phyloP scores from a whole-genome alignment of 2,888 invertebrate genomes.

The Parascotia fuliginaria region DNA sequence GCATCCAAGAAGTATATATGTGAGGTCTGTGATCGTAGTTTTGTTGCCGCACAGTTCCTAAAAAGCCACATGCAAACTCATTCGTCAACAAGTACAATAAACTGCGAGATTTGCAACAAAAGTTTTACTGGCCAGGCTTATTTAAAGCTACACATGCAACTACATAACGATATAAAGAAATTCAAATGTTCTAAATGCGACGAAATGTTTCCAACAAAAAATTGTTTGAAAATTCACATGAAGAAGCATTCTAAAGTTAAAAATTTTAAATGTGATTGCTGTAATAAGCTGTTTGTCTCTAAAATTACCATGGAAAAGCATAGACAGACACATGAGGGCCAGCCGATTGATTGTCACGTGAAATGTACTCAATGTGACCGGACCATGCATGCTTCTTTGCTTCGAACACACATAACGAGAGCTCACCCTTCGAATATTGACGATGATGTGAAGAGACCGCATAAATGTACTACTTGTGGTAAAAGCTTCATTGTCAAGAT shows the following conservation, averaged over 20 bases:
- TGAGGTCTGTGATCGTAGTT: constrained; percentile 78
- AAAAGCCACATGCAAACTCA: constrained; percentile 83
- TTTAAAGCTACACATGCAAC: constrained; percentile 79
- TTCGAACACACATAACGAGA: constrained; percentile 71
- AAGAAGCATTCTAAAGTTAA: constrained; percentile 82
- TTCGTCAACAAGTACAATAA: constrained; percentile 73
- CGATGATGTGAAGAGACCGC: constrained; percentile 77
- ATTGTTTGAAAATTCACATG: constrained; percentile 80
- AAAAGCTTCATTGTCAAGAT: constrained; percentile 81
- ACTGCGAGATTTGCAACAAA: constrained; percentile 78
- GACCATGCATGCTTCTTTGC: constrained; percentile 74
- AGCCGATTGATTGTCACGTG: constrained; percentile 77
- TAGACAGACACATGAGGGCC: constrained; percentile 74
- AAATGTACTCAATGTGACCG: constrained; percentile 79
- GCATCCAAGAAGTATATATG: constrained; percentile 76
- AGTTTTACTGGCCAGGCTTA: constrained; percentile 81
- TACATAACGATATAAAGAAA: constrained; percentile 80
- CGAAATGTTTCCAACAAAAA: constrained; percentile 80
- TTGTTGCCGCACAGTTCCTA: constrained; percentile 79
- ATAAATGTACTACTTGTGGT: constrained; percentile 78
- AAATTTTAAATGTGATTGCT: constrained; percentile 80
- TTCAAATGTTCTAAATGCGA: constrained; percentile 81
- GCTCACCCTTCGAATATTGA: constrained; percentile 71
- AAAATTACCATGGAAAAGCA: constrained; percentile 83
- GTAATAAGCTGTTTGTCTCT: constrained; percentile 77